Evolutionary conservation across 2,113 vertebrate genomes (phyloP), one percentile per base, ranked within the genome.

Genomic region (Cariama cristata): DNA sequence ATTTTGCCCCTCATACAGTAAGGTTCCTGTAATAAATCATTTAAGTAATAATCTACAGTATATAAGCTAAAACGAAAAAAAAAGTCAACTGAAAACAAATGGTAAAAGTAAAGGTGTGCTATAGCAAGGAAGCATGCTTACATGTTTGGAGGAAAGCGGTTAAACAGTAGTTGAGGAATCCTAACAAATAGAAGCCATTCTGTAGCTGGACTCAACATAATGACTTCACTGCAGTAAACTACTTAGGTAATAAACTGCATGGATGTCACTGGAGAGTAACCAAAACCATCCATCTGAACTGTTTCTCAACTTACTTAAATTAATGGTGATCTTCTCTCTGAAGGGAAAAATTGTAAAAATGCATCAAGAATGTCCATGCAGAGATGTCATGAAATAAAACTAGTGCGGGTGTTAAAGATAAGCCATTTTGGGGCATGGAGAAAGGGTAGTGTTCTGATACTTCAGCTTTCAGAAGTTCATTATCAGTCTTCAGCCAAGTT

Each of bases 1-100:
- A 92, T 98, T 98, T 98, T 97, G 96, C 89, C 96, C 97, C 97
- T 98, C 96, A 40, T 95, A 86, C 93, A 72, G 93, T 89, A 94
- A 97, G 96, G 92, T 97, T 94, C 66, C 50, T 97, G 82, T 93
- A 97, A 97, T 98, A 98, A 98, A 97, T 98, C 97, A 98, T 95
- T 98, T 98, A 94, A 59, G 94, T 97, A 98, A 98, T 98, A 97
- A 98, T 97, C 96, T 95, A 44, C 79, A 64, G 94, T 94, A n/a
- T 91, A 95, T 96, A 97, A 84, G 72, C 17, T 95, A 62, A 93
- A 85, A 81, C 49, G 26, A 14, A 33, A 24, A 13, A 19, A 63
- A n/a, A 55, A 71, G 35, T 53, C 84, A 88, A 6, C 45, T 6
- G 33, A 66, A 92, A 84, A 83, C 40, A 28, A 64, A 59, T 68